Conservation (phyloP, 1,140 invertebrate species). For the Lethrus apterus region DNA sequence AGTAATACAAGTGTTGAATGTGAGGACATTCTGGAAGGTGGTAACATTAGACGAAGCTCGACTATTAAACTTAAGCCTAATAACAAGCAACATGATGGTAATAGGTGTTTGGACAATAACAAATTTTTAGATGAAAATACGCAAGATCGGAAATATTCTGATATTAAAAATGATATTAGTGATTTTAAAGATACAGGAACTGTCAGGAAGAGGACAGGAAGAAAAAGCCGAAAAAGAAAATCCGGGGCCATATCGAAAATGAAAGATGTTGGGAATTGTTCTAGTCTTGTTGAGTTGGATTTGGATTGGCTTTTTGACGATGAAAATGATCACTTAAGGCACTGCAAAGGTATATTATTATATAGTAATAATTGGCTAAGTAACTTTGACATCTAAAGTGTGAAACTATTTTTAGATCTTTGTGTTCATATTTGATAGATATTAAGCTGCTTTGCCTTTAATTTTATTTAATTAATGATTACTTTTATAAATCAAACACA, state of each 20-base stretch:
- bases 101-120: constrained; percentile 16
- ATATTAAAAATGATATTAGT: constrained; percentile 4
- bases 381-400: too few relatives aligned
- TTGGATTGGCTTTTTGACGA: constrained; percentile 39
- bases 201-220: constrained; percentile 24
- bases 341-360: constrained; percentile 34
- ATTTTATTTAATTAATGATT: too few relatives aligned
- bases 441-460: too few relatives aligned
- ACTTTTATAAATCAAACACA: too few relatives aligned
- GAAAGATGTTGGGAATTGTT: constrained; percentile 28
- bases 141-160: constrained; percentile 5
- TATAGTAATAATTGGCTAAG: too few relatives aligned
- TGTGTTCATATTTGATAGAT: too few relatives aligned
- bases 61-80: constrained; percentile 17
- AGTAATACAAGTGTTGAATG: constrained; percentile 35
- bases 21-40: constrained; percentile 16
- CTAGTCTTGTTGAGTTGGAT: constrained; percentile 35
- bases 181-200: constrained; percentile 4
- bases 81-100: constrained; percentile 3
- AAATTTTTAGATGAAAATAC: constrained; percentile 15
- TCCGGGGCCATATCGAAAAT: constrained; percentile 1
- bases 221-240: constrained; percentile 26
- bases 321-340: constrained; percentile 28
- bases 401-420: too few relatives aligned
- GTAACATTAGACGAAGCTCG: constrained; percentile 12